A percentile compares a stretch with the other conserved stretches of the same genome.
Evolutionary conservation across 2,113 vertebrate species (phyloP).

Genomic region (Clinocottus analis): DNA sequence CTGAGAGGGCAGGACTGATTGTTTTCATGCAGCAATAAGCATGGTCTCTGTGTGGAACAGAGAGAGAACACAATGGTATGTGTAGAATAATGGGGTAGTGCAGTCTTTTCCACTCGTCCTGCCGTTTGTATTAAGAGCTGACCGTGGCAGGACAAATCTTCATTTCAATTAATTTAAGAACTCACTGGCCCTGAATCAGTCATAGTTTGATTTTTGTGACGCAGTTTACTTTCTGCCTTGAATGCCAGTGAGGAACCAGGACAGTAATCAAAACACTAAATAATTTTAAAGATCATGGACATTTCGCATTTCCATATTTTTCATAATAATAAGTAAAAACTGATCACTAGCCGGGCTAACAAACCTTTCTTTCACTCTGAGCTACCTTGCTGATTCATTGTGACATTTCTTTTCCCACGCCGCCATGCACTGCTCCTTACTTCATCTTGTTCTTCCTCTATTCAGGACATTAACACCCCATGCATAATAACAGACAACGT

Average conservation of each 20-base stretch:
- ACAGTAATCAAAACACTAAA: not conserved
- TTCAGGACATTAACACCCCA: slow-evolving; percentile 90
- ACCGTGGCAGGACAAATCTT: not conserved
- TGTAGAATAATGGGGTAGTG: not conserved
- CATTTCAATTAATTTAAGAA: not conserved
- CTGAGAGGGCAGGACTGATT: not conserved
- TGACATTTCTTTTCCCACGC: not conserved
- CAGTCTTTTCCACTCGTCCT: not conserved
- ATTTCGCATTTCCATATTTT: too few relatives aligned
- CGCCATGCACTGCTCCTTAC: not conserved
- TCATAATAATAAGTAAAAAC: not conserved
- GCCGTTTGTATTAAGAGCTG: not conserved
- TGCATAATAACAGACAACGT: slow-evolving; percentile 86
- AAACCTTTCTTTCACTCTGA: not conserved
- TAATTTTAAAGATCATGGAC: too few relatives aligned
- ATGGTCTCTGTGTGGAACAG: not conserved
- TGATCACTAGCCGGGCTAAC: slow-evolving; percentile 14
- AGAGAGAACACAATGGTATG: slow-evolving; percentile 3
- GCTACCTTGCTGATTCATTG: not conserved
- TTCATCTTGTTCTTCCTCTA: not conserved
- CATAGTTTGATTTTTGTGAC: not conserved
- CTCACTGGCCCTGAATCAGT: not conserved
- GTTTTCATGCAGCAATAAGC: slow-evolving; percentile 13
- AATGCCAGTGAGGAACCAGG: not conserved
- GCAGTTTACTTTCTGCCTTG: not conserved